A percentile compares a stretch with the other conserved stretches of the same genome.
Evolutionary conservation across 2,797 vertebrate species (phyloP).

Genomic region (Dryobates pubescens): DNA sequence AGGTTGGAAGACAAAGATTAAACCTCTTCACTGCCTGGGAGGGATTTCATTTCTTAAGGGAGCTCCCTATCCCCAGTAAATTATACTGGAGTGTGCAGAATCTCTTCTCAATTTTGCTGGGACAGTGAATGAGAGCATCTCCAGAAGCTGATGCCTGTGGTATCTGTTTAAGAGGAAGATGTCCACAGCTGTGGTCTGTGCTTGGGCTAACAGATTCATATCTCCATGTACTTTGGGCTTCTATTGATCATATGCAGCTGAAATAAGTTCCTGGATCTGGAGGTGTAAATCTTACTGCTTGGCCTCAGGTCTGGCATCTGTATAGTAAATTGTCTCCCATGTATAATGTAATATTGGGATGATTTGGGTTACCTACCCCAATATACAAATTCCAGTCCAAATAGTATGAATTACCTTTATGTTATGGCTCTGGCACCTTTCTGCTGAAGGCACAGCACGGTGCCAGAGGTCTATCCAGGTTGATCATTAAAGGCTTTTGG

Average conservation of each 20-base stretch:
- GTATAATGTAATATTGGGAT: background rate
- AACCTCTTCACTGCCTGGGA: background rate
- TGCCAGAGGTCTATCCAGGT: background rate
- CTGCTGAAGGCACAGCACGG: background rate
- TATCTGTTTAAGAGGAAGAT: background rate
- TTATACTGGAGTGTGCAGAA: background rate
- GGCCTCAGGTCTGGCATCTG: background rate
- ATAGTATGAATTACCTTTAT: background rate
- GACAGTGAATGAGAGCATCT: background rate
- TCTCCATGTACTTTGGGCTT: background rate
- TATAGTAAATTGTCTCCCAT: background rate
- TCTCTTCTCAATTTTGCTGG: background rate
- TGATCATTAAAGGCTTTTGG: background rate
- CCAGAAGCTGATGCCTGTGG: background rate
- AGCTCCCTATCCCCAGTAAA: background rate
- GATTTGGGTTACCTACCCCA: background rate
- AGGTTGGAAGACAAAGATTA: background rate
- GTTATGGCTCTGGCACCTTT: background rate
- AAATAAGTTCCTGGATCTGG: background rate
- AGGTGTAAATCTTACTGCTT: background rate
- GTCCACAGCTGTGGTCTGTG: background rate
- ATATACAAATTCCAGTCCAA: background rate
- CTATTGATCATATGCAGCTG: background rate
- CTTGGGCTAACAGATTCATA: accelerated
- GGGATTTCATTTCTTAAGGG: background rate